Evolutionary conservation across 1,140 invertebrate genomes (phyloP).

Genomic region (Chrysoperla carnea): DNA sequence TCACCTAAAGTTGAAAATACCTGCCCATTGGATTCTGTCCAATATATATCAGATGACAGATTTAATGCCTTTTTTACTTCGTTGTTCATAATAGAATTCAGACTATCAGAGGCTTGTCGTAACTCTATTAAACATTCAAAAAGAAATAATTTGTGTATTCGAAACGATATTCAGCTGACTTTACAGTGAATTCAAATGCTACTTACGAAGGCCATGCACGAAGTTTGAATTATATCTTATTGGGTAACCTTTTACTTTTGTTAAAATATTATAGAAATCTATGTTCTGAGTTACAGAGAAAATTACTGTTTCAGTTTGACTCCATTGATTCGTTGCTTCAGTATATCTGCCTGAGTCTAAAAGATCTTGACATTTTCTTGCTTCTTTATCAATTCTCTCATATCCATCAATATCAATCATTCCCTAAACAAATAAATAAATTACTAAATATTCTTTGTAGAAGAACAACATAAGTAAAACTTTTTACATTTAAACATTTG

Average conservation of each 20-base stretch:
- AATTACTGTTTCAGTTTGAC: conserved; percentile 37
- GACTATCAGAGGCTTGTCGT: conserved; percentile 4
- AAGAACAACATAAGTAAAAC: too few species aligned
- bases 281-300: conserved; percentile 35
- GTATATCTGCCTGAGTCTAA: conserved; percentile 33
- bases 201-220: too few species aligned
- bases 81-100: conserved; percentile 51
- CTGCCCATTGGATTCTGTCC: conserved; percentile 33
- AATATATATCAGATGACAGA: conserved; percentile 47
- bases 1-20: conserved; percentile 43
- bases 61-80: conserved; percentile 38
- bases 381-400: conserved; percentile 27
- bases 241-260: too few species aligned
- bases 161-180: too few species aligned
- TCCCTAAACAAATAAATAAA: too few species aligned
- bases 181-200: too few species aligned
- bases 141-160: too few species aligned
- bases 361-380: conserved; percentile 26
- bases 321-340: conserved; percentile 44
- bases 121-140: too few species aligned
- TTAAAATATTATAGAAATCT: conserved; percentile 68
- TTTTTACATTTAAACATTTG: too few species aligned
- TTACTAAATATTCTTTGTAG: too few species aligned
- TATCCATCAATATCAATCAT: conserved; percentile 40
- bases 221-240: too few species aligned